phyloP scores from a whole-genome alignment of 1,140 invertebrate species.

The Drosophila athabasca region DNA sequence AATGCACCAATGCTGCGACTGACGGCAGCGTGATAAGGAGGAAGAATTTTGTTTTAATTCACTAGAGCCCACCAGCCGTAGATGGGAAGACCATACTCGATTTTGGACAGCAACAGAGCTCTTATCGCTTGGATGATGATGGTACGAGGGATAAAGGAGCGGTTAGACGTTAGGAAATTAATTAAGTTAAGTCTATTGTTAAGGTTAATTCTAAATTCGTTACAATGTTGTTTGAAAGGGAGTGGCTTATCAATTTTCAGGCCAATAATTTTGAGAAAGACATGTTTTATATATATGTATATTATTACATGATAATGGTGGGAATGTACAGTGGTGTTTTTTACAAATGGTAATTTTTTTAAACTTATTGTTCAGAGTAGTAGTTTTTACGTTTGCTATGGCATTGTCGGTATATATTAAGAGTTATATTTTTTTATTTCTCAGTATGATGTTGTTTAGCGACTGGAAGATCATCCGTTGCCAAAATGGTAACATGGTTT shows the following conservation, averaged over 20 bases:
- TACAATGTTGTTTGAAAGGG: constrained; percentile 31
- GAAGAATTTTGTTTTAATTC: constrained; percentile 2
- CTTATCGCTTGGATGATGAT: constrained; percentile 14
- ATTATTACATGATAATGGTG: constrained; percentile 6
- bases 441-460: constrained; percentile 23
- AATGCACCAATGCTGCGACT: constrained; percentile 12
- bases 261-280: constrained; percentile 14
- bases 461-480: constrained; percentile 26
- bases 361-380: constrained; percentile 5
- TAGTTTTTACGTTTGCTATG: constrained; percentile 26
- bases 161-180: constrained; percentile 19
- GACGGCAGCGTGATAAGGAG: constrained; percentile 19
- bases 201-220: constrained; percentile 12
- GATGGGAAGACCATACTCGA: constrained; percentile 11
- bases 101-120: constrained; percentile 19
- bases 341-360: too few species aligned
- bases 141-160: neutral
- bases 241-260: constrained; percentile 17
- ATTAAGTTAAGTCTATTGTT: constrained; percentile 24
- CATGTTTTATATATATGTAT: constrained; percentile 14
- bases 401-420: constrained; percentile 26
- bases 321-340: constrained; percentile 7
- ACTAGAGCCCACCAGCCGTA: constrained; percentile 20
- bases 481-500: constrained; percentile 42
- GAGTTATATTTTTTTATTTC: constrained; percentile 4